Base-by-base conservation (phyloP, 2,888 invertebrate genomes). In the Leucoma salicis region DNA sequence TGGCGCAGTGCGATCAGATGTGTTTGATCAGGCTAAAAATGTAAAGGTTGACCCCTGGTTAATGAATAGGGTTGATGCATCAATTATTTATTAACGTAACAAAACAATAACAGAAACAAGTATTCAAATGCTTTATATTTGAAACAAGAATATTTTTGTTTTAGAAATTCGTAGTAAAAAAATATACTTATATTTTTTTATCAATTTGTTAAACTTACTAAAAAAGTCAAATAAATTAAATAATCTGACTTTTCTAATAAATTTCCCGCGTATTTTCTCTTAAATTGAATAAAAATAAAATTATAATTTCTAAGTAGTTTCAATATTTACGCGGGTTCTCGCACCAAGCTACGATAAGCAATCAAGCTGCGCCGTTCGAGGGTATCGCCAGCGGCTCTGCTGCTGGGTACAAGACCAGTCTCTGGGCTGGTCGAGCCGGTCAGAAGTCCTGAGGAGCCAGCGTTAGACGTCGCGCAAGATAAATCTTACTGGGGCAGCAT, bases 401-500 rank as follows among this genome's bases (percentile, higher is more conserved):
- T 91, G 78, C 91, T 91, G 65, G 92, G 91, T 58, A 90, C 91
- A 43, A 82, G 91, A 60, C 85, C 90, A 31, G 84, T 90, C 49
- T 90, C 89, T 18, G 90, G 90, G 39, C 77, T 90, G 59, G 78
- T 89, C 57, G 90, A 89, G 57, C 88, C 85, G 6, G 82, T 78
- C 31, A 66, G 90, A 38, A 86, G 85, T 43, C 89, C 90, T 25
- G 90, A 90, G 44, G 90, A 90, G 53, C 86, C 82, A 40, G 84
- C 86, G 14, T 66, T 86, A 59, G 90, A 90, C 79, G 90, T 89
- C 58, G 90, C 90, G 2, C 88, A 88, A 66, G 90, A 90, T 65
- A 89, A 86, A 68, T 78, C 87, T 31, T 88, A 82, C 64, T 90
- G 90, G 88, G 90, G 88, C 58, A 89, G 79, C 73, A 79, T 82